Percentiles rank a stretch among this genome's conserved stretches.
Evolutionary conservation across 2,797 vertebrate genomes (phyloP).

Genomic region (Schizothorax lantsangensis): DNA sequence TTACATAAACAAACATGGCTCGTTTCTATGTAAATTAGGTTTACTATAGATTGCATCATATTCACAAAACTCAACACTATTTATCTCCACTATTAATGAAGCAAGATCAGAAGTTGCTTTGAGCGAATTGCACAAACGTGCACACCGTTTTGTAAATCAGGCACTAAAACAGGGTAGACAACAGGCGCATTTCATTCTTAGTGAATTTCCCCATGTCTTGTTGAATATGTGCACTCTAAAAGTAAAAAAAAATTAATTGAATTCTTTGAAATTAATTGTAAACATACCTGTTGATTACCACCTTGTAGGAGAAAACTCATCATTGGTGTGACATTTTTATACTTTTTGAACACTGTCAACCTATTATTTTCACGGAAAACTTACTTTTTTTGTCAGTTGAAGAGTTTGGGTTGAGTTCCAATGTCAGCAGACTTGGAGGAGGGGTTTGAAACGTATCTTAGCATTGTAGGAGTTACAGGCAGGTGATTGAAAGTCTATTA

Average conservation of each 20-base stretch:
- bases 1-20: background rate
- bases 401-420: constrained; percentile 35
- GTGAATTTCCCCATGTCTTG: background rate
- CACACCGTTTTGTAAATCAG: background rate
- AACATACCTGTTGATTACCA: constrained; percentile 13
- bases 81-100: background rate
- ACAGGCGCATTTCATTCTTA: background rate
- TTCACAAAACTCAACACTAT: background rate
- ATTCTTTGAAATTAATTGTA: background rate
- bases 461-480: constrained; percentile 36
- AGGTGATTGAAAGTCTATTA: constrained; percentile 48
- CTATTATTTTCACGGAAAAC: constrained; percentile 40
- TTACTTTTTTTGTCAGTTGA: constrained; percentile 14
- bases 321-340: constrained; percentile 19
- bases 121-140: background rate
- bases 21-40: background rate
- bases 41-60: background rate
- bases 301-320: constrained; percentile 19
- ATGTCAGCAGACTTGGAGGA: background rate
- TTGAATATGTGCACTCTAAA: background rate
- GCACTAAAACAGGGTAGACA: background rate
- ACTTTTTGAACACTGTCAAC: constrained; percentile 12
- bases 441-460: background rate
- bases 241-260: background rate
- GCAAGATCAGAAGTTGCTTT: background rate